Evolutionary conservation across 2,113 vertebrate genomes (phyloP), one percentile per base, ranked within the genome.

Genomic region (Lutjanus erythropterus): DNA sequence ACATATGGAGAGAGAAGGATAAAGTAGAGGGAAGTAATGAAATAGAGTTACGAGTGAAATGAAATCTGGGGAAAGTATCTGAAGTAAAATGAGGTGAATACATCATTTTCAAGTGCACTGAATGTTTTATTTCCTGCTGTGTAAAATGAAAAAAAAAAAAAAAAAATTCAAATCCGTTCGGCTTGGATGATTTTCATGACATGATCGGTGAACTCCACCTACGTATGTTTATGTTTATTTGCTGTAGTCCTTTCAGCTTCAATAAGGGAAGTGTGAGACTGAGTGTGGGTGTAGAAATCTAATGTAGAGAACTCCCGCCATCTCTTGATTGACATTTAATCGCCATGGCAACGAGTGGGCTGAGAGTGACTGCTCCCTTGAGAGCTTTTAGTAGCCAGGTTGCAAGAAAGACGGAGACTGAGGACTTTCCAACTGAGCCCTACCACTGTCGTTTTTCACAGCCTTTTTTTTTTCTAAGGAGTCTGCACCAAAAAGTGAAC

Each of bases 261-360:
- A 78, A 47, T 65, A 74, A 80, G 52, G 61, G 23, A 61, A 84
- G 44, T 75, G 70, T 49, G 66, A 79, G 75, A 69, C 75, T 64
- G 59, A 49, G 81, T 62, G 90, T 93, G 85, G 88, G 92, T 72
- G 84, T 87, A 50, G 7, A 87, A 88, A 85, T 78, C 53, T 59
- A 80, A 88, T 74, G 61, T 27, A 81, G 86, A 83, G 60, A 77
- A 60, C 56, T 7, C 80, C 52, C 6, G 12, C 60, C 75, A 74
- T 86, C 50, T 33, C 86, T 86, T 89, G 89, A 92, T 92, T 91
- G 92, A 88, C 91, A 92, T 92, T 90, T 91, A 88, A 87, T 93
- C 75, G 31, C 90, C 89, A 93, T 93, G 87, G 86, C 86, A 92
- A 93, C 88, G 53, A 88, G 85, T 83, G 72, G 84, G 73, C 82